phyloP scores from a whole-genome alignment of 2,888 invertebrate species.

The Crioceris asparagi region DNA sequence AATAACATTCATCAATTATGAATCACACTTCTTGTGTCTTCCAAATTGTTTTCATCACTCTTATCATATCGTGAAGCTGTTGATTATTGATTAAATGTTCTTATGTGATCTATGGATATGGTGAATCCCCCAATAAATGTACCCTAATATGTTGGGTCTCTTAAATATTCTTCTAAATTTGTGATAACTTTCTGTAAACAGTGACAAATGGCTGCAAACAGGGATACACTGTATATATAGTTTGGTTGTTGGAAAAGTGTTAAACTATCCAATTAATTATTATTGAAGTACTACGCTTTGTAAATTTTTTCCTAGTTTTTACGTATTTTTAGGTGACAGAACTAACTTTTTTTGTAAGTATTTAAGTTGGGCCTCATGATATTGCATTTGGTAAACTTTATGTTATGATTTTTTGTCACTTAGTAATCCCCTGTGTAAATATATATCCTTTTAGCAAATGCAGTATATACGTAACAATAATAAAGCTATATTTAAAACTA shows the following conservation, averaged over 20 bases:
- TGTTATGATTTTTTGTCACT: constrained; percentile 16
- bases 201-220: too few species aligned
- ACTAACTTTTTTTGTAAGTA: constrained; percentile 15
- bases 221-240: constrained; percentile 1
- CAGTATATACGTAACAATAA: constrained; percentile 10
- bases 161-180: too few species aligned
- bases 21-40: too few species aligned
- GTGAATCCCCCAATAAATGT: too few species aligned
- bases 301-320: constrained; percentile 17
- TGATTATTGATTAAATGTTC: too few species aligned
- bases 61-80: too few species aligned
- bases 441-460: constrained; percentile 24
- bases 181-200: too few species aligned
- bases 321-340: constrained; percentile 15
- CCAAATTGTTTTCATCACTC: too few species aligned
- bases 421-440: too few species aligned
- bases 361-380: constrained; percentile 23
- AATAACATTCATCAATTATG: too few species aligned
- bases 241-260: neutral
- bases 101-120: too few species aligned
- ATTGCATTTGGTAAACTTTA: constrained; percentile 29
- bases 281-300: constrained; percentile 19
- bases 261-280: neutral
- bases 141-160: too few species aligned
- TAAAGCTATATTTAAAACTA: constrained; percentile 28